Base-by-base conservation (phyloP, 2,113 vertebrate genomes). In the Callorhinus ursinus region DNA sequence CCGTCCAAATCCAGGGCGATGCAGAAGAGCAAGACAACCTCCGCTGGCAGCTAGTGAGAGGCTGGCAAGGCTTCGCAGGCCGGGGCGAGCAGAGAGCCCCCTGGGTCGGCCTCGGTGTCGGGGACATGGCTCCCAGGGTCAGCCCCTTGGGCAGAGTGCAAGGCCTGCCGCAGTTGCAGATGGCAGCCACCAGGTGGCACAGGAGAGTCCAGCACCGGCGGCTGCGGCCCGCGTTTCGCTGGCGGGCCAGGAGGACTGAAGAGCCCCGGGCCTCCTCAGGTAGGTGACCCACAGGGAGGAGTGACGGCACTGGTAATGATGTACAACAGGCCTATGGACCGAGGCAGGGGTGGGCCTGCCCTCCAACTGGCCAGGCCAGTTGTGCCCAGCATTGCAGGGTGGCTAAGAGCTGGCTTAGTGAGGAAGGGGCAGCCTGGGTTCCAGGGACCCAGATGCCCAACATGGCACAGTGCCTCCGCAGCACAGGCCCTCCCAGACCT, bases 111-210 rank as follows among this genome's bases (percentile, higher is more conserved):
- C 55, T 33, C 5, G 0, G 74, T n/a, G 46, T 9, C 7, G 8
- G 46, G 13, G 8, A 61, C 2, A 19, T 3, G 63, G 7, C 22
- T 55, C n/a, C 1, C 4, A 1, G 2, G 59, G 53, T 59, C 51
- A 19, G 24, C 7, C 26, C 9, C 53, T 42, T 0, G 10, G 21
- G 59, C 80, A 9, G 39, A 3, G 33, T 4, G 16, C 26, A 5
- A 14, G 81, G 46, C 63, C 33, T 28, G 19, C 7, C 4, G 82
- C 86, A 71, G 82, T 84, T 91, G 46, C 92, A 1, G n/a, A 16
- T 1, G 16, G 42, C 1, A 31, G 83, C 92, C 97, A 86, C 92
- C 82, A 97, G 97, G 65, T 57, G 97, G 97, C 86, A 57, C 14
- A 36, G 26, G 53, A 71, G 90, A 79, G 42, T 7, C 36, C 81